Conservation (phyloP, 2,797 vertebrate species). For the Zenarchopterus dispar region DNA sequence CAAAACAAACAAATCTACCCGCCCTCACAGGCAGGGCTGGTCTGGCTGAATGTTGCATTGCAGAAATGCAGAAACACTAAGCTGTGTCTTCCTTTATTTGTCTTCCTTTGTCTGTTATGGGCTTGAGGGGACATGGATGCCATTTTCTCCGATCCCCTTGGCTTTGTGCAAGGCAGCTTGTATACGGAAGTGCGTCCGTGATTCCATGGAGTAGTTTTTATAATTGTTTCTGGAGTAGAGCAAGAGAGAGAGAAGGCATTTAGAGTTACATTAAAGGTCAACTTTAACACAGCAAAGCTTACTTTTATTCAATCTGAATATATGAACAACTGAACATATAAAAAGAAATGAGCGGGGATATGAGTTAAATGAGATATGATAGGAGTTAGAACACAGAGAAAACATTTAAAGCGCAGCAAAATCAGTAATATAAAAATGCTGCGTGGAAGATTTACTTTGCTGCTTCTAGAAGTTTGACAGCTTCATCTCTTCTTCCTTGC, state of each 20-base stretch:
- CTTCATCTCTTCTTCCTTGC: constrained; percentile 88
- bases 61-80: constrained; percentile 38
- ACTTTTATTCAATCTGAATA: neutral
- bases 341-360: no score
- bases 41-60: constrained; percentile 46
- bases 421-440: neutral
- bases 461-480: constrained; percentile 89
- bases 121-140: constrained; percentile 78
- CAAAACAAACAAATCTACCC: constrained; percentile 17
- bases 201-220: constrained; percentile 99
- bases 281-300: neutral
- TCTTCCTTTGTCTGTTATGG: constrained; percentile 69
- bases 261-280: constrained; percentile 2
- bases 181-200: constrained; percentile 97
- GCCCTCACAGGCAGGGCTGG: constrained; percentile 13
- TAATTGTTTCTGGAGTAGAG: constrained; percentile 91
- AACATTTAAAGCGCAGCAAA: neutral
- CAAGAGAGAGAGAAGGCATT: constrained; percentile 15
- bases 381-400: neutral
- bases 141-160: constrained; percentile 83
- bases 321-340: no score
- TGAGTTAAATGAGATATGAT: neutral
- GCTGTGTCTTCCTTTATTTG: constrained; percentile 47
- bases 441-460: constrained; percentile 88
- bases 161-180: constrained; percentile 96